Conservation (phyloP, 2,113 vertebrate genomes). For the Oncorhynchus masou region DNA sequence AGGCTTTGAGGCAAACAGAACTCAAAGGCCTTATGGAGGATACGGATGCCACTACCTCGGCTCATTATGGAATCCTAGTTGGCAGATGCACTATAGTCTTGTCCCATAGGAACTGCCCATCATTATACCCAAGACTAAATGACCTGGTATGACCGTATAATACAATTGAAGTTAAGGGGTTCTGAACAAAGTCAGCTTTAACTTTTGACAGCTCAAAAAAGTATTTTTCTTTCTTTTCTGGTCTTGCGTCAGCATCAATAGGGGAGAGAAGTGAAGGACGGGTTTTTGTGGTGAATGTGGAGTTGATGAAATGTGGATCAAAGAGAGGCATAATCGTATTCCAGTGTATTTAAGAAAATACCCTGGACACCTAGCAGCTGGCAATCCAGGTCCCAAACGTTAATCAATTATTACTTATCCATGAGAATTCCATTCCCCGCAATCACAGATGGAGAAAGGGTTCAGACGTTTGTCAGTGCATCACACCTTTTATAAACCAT, state of each 20-base stretch:
- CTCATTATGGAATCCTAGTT: no score
- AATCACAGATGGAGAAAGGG: constrained; percentile 33
- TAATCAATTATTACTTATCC: constrained; percentile 57
- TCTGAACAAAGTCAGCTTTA: background rate
- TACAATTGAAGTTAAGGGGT: background rate
- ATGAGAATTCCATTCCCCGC: constrained; percentile 32
- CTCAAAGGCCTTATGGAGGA: no score
- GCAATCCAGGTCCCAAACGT: constrained; percentile 37
- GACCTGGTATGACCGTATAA: background rate
- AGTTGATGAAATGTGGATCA: constrained; percentile 43
- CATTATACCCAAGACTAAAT: background rate
- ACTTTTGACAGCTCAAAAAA: background rate
- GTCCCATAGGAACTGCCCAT: background rate
- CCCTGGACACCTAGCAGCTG: constrained; percentile 21
- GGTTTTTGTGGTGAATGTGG: constrained; percentile 13
- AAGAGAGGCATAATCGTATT: constrained; percentile 36
- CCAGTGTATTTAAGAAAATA: constrained; percentile 40
- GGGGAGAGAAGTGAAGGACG: background rate
- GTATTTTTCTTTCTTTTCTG: background rate
- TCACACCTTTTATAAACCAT: constrained; percentile 19
- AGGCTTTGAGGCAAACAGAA: no score
- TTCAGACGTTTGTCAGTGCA: constrained; percentile 28
- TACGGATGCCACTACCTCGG: no score
- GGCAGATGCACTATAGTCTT: background rate
- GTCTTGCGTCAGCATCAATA: background rate